phyloP scores from a whole-genome alignment of 1,140 invertebrate species.

The Chelonus insularis region DNA sequence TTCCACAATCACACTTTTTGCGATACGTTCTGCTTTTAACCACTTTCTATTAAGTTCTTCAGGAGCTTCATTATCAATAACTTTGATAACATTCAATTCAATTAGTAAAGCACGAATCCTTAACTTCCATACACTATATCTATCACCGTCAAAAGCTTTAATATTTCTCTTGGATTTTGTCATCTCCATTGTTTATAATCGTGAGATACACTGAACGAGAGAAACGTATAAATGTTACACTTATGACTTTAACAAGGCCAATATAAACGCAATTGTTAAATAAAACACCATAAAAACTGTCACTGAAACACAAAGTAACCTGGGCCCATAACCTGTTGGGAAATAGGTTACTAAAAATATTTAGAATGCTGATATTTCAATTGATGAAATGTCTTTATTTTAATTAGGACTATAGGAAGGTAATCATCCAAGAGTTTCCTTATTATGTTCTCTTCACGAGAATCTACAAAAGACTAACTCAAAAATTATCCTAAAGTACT shows the following conservation, averaged over 20 bases:
- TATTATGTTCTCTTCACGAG: too few species aligned
- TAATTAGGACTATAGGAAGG: too few species aligned
- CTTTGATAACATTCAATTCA: constrained; percentile 28
- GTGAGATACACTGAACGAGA: background rate
- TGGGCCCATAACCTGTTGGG: constrained; percentile 8
- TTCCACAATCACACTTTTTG: constrained; percentile 46
- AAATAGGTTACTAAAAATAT: background rate
- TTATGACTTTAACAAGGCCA: background rate
- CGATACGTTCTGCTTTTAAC: constrained; percentile 40
- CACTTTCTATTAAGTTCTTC: constrained; percentile 34
- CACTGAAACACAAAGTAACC: background rate
- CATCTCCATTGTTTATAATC: background rate
- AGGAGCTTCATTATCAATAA: constrained; percentile 35
- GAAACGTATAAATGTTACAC: background rate
- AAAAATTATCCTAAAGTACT: too few species aligned
- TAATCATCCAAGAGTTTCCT: too few species aligned
- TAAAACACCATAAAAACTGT: too few species aligned
- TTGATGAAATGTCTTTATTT: too few species aligned
- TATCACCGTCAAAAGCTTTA: constrained; percentile 30
- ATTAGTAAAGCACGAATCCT: constrained; percentile 18
- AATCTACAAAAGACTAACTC: too few species aligned
- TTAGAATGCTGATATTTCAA: too few species aligned
- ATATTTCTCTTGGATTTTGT: constrained; percentile 28
- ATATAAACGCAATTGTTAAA: background rate
- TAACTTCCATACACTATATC: constrained; percentile 34